Percentiles rank a stretch among this genome's conserved stretches.
Evolutionary conservation across 1,140 invertebrate genomes (phyloP).

Genomic region (Temnothorax nylanderi): DNA sequence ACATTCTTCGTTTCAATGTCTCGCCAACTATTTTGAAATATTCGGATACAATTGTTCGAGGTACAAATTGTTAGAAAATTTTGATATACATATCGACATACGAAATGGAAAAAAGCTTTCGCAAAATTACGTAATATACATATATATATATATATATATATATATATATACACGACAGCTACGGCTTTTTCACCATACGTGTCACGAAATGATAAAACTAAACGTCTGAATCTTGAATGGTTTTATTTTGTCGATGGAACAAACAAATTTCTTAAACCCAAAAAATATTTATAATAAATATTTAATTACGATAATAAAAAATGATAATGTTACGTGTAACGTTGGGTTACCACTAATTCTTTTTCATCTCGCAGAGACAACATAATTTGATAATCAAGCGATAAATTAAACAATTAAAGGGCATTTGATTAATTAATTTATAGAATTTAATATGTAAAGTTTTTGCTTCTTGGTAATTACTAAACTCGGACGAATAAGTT

Average conservation of each 20-base stretch:
- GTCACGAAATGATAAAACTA: neutral
- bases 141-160: too few species aligned
- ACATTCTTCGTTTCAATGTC: slow-evolving; percentile 44
- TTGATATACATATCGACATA: neutral
- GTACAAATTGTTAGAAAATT: neutral
- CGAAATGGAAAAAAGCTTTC: neutral
- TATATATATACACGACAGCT: too few species aligned
- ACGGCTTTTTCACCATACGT: neutral
- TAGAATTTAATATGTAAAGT: neutral
- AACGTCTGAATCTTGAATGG: neutral
- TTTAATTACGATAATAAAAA: neutral
- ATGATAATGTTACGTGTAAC: neutral
- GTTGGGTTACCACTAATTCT: too few species aligned
- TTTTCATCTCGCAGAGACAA: neutral
- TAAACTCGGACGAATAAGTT: neutral
- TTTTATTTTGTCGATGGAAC: neutral
- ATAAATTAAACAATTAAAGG: neutral
- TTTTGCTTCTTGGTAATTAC: neutral
- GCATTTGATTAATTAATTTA: neutral
- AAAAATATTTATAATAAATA: neutral
- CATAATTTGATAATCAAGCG: neutral
- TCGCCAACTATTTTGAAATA: slow-evolving; percentile 29
- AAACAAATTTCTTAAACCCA: neutral
- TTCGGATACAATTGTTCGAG: neutral
- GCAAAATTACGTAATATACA: neutral